Evolutionary conservation across 2,113 vertebrate genomes (phyloP), one percentile per base, ranked within the genome.

Genomic region (Oryzias melastigma): DNA sequence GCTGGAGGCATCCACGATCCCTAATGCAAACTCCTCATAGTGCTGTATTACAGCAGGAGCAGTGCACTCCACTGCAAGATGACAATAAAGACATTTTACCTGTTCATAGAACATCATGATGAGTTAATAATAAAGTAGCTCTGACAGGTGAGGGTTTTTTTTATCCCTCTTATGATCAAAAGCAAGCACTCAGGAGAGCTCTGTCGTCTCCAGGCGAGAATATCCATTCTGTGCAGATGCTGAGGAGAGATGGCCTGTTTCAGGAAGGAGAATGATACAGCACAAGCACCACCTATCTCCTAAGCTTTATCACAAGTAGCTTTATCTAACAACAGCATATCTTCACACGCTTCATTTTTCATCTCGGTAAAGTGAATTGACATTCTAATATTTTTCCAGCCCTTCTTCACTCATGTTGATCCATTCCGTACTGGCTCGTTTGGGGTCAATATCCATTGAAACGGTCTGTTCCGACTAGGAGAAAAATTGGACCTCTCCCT

Each of bases 101-200:
- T 87, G 83, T 80, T 89, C 83, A 80, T 80, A 77, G 77, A 80
- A 81, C 82, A 83, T 85, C 80, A 80, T 86, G 86, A 89, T 89
- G 87, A 84, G 88, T 90, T 90, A 90, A 90, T 90, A 87, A 87
- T 82, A 85, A 89, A 87, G 87, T 51, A 63, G 71, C 80, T 75
- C 84, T 87, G 90, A 90, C 88, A 87, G 84, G 79, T 79, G 85
- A 81, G 75, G 61, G 19, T 73, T 77, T 84, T 82, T 52, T 52
- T 62, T 63, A 84, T 83, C 80, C 75, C 73, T 77, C 80, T 72
- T 74, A 77, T 78, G 82, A 86, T 89, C 78, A 89, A 87, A 89
- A 87, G 73, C 72, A 73, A 80, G 74, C 78, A 77, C 79, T 78
- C 82, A 40, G 63, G 87, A 88, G 87, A 86, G 83, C 84, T 85